These are phyloP conservation scores for Orthonychiurus folsomi DNA, from an alignment of 2,888 invertebrate species.

Conservation along the genomic window DNA sequence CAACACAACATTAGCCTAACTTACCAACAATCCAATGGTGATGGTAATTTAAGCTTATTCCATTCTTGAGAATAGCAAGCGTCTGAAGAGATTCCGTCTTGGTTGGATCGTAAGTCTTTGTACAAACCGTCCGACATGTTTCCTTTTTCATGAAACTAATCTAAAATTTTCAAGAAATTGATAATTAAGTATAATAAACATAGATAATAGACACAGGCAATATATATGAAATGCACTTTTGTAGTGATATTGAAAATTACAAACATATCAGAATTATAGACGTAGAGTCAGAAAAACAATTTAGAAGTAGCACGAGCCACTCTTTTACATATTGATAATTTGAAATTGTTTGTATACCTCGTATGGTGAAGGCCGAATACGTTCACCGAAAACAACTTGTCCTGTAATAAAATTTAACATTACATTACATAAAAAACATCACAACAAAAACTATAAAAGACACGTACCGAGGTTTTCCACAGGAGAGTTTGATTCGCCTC, in stretches of 20 bases:
- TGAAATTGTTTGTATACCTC: too few species aligned
- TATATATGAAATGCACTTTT: background rate
- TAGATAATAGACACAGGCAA: background rate
- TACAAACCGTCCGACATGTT: conserved; percentile 40
- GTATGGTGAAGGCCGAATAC: conserved; percentile 90
- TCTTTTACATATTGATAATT: too few species aligned
- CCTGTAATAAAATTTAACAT: too few species aligned
- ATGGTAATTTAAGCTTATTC: conserved; percentile 90
- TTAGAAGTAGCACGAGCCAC: too few species aligned
- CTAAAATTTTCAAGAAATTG: conserved; percentile 45
- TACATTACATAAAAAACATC: too few species aligned
- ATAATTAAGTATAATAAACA: background rate
- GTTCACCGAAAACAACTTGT: conserved; percentile 99
- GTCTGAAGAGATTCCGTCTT: conserved; percentile 58
- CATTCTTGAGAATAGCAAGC: conserved; percentile 75
- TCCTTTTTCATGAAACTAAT: conserved; percentile 63
- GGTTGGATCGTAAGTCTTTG: conserved; percentile 61
- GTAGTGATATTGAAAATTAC: too few species aligned
- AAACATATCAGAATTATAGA: too few species aligned
- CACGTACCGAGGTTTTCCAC: conserved; percentile 95
- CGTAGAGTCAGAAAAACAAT: too few species aligned
- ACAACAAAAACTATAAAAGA: too few species aligned
- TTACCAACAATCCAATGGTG: conserved; percentile 89
- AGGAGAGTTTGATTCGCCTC: conserved; percentile 65
- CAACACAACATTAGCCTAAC: conserved; percentile 38